Conservation (phyloP, 1,140 invertebrate genomes). For the Homarus americanus region DNA sequence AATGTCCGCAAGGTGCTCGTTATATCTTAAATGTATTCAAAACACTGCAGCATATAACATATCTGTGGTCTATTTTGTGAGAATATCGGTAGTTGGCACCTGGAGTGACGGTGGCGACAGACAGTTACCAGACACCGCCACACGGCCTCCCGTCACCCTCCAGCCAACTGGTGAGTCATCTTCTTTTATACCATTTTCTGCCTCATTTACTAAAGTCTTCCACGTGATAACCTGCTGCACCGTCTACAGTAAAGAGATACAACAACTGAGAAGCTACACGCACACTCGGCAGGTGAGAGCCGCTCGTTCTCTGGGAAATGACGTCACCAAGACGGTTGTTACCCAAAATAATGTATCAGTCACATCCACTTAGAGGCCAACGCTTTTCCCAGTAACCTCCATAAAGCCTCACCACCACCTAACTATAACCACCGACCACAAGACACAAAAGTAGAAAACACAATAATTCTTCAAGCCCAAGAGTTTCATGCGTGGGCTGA, state of each 20-base stretch:
- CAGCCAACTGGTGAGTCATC: constrained; percentile 32
- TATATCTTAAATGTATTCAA: too few species aligned
- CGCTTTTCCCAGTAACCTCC: too few species aligned
- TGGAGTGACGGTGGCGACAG: not conserved
- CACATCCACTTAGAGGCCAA: too few species aligned
- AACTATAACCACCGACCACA: not conserved
- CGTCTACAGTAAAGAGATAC: too few species aligned
- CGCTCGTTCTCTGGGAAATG: too few species aligned
- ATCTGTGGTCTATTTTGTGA: not conserved
- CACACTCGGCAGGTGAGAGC: not conserved
- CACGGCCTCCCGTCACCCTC: not conserved
- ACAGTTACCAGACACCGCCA: constrained; percentile 31
- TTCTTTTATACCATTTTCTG: constrained; percentile 6
- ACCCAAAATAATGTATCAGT: constrained; percentile 17
- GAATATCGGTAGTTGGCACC: constrained; percentile 10
- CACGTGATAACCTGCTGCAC: not conserved
- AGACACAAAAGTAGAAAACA: too few species aligned
- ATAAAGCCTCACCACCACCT: not conserved
- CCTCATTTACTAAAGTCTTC: not conserved
- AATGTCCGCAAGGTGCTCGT: too few species aligned
- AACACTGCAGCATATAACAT: too few species aligned
- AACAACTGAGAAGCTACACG: too few species aligned
- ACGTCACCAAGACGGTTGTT: constrained; percentile 34
- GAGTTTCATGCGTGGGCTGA: too few species aligned
- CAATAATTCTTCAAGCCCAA: too few species aligned